Conservation (phyloP, 64 coral and sea anemone genomes). For the Porites australiensis region DNA sequence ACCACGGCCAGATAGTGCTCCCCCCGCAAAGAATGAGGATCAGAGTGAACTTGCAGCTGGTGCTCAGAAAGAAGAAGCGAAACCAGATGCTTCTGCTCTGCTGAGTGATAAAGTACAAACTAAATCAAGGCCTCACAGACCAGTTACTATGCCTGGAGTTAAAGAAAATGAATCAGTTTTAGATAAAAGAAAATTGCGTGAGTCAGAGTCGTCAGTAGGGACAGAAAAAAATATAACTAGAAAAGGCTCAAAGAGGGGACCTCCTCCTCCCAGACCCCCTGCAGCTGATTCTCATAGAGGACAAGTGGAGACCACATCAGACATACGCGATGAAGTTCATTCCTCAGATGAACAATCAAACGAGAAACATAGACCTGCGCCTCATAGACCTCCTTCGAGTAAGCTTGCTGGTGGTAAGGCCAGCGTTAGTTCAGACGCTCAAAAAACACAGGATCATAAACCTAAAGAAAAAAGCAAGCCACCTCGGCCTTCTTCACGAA, state of each 20-base stretch:
- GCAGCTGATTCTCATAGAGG: not conserved
- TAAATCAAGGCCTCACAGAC: slow-evolving; percentile 46
- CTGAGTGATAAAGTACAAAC: not conserved
- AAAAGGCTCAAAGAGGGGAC: slow-evolving; percentile 53
- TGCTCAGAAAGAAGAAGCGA: not conserved
- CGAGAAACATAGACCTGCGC: not conserved
- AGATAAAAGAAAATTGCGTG: slow-evolving; percentile 5
- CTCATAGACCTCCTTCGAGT: slow-evolving; percentile 26
- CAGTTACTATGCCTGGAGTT: slow-evolving; percentile 33
- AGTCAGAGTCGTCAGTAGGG: not conserved
- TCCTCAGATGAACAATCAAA: slow-evolving; percentile 25
- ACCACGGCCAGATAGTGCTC: not conserved
- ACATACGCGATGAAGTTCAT: not conserved
- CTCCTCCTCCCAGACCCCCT: slow-evolving; percentile 64
- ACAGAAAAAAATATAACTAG: not conserved
- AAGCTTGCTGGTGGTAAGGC: not conserved
- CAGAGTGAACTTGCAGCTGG: not conserved
- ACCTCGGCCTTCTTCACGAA: not conserved
- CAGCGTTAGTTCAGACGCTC: not conserved
- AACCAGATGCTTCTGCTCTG: not conserved
- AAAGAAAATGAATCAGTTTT: slow-evolving; percentile 8
- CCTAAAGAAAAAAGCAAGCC: not conserved
- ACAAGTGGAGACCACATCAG: not conserved
- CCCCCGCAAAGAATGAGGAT: not conserved
- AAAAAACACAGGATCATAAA: not conserved